Conservation (phyloP, 1,140 invertebrate species). For the Drosophila lacteicornis region DNA sequence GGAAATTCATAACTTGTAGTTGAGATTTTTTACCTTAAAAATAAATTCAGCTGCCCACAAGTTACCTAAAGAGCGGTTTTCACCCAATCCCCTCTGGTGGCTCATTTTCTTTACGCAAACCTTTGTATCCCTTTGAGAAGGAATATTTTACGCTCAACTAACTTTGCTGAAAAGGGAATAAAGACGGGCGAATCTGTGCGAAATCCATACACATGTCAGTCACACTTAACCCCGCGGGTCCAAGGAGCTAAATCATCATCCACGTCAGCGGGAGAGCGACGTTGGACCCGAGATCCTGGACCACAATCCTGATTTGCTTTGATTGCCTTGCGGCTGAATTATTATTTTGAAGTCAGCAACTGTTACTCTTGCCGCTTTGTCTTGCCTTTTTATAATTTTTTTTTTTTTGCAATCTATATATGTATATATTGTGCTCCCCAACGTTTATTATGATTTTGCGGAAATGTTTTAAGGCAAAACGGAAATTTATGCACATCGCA, state of each 20-base stretch:
- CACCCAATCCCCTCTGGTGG: neutral
- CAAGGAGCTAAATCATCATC: slow-evolving; percentile 23
- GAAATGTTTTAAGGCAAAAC: slow-evolving; percentile 73
- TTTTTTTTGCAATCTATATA: slow-evolving; percentile 21
- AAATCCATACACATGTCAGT: slow-evolving; percentile 80
- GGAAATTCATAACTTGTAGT: no score
- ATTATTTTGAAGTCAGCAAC: slow-evolving; percentile 75
- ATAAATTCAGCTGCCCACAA: slow-evolving; percentile 27
- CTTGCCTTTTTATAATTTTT: slow-evolving; percentile 64
- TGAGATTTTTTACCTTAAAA: neutral
- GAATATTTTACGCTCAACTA: slow-evolving; percentile 75
- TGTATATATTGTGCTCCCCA: slow-evolving; percentile 30
- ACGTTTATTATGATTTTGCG: slow-evolving; percentile 82
- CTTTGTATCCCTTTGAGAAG: slow-evolving; percentile 36
- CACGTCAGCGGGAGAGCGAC: slow-evolving; percentile 31
- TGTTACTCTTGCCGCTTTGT: slow-evolving; percentile 43
- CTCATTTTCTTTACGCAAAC: neutral
- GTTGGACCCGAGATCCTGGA: slow-evolving; percentile 28
- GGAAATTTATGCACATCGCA: slow-evolving; percentile 78
- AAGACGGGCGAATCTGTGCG: slow-evolving; percentile 47
- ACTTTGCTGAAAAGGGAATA: slow-evolving; percentile 62
- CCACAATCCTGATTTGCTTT: slow-evolving; percentile 74
- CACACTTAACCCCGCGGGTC: slow-evolving; percentile 72
- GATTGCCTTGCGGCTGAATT: slow-evolving; percentile 73
- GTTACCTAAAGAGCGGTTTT: neutral